Evolutionary conservation across 2,888 invertebrate genomes (phyloP).

Genomic region (Athrips mouffetella): DNA sequence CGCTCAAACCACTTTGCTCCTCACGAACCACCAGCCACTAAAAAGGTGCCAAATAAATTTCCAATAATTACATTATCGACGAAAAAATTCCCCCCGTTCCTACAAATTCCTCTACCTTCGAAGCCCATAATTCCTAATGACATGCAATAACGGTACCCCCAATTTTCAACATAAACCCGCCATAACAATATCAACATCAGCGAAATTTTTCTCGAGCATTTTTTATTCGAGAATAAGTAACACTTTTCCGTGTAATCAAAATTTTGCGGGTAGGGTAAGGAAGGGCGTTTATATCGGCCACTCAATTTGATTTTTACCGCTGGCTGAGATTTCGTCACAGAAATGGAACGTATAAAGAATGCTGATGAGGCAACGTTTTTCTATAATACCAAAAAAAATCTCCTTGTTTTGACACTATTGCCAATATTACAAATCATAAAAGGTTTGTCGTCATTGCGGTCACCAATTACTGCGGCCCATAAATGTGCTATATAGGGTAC

Average conservation of each 20-base stretch:
- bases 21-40: slow-evolving; percentile 25
- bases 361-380: slow-evolving; percentile 39
- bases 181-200: slow-evolving; percentile 79
- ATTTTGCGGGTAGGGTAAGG: slow-evolving; percentile 51
- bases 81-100: slow-evolving; percentile 55
- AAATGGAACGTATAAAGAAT: slow-evolving; percentile 52
- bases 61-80: slow-evolving; percentile 76
- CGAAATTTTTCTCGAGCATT: slow-evolving; percentile 57
- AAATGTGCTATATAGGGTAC: no score
- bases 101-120: slow-evolving; percentile 65
- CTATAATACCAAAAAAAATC: slow-evolving; percentile 30
- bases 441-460: no score
- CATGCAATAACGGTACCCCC: slow-evolving; percentile 79
- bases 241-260: slow-evolving; percentile 75
- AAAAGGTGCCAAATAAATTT: slow-evolving; percentile 65
- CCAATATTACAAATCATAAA: no score
- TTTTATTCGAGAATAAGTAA: slow-evolving; percentile 77
- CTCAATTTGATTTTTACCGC: slow-evolving; percentile 76
- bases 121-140: slow-evolving; percentile 79
- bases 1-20: background rate
- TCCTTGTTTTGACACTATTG: no score
- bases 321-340: slow-evolving; percentile 59
- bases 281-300: slow-evolving; percentile 72
- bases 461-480: no score
- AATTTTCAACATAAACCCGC: slow-evolving; percentile 77